Base-by-base conservation (phyloP, 2,888 invertebrate species). In the Coremacera marginata region DNA sequence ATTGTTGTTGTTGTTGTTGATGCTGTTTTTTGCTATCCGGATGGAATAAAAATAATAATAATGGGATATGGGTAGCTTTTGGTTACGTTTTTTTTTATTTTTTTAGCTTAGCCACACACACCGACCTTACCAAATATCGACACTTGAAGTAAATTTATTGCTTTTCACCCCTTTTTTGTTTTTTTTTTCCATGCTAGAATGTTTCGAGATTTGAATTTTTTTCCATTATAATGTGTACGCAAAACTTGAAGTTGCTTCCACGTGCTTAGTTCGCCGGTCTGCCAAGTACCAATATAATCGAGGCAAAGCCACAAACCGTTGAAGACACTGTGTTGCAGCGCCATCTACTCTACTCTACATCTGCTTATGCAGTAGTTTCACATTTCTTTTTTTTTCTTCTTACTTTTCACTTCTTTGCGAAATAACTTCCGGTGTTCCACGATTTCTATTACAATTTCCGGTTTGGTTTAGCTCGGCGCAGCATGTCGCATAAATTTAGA, bases 101-200 rank as follows among this genome's bases (percentile, higher is more conserved):
- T 31, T 31, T 31, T 5, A 31, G 31, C 31, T 31, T 31, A 31
- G 72, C 49, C n/a, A 25, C 60, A 72, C n/a, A 62, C 57, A 74
- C 62, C 75, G 78, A 76, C 72, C 75, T 81, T 82, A 82, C 84
- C 85, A 86, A 86, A 86, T 85, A 86, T 87, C 88, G 88, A 84
- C 84, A 85, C 88, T 88, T 87, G 86, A 87, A 83, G 82, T 84
- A 86, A 88, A 88, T 88, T 88, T 88, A 88, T 88, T 84, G 88
- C 87, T 85, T 87, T 88, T 85, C 85, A 87, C 89, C 88, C 88
- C 86, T 88, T 88, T 83, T 83, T 84, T 81, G 80, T 79, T 80
- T 81, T 81, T 27, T 27, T 11, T 63, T 27, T 27, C 34, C 2
- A 79, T 80, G 77, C 78, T 77, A 34, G 25, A 19, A 22, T 22